A percentile compares a stretch with the other conserved stretches of the same genome.
Conservation (phyloP, 2,888 invertebrate species). For the Cryptocheilus praepositus region DNA sequence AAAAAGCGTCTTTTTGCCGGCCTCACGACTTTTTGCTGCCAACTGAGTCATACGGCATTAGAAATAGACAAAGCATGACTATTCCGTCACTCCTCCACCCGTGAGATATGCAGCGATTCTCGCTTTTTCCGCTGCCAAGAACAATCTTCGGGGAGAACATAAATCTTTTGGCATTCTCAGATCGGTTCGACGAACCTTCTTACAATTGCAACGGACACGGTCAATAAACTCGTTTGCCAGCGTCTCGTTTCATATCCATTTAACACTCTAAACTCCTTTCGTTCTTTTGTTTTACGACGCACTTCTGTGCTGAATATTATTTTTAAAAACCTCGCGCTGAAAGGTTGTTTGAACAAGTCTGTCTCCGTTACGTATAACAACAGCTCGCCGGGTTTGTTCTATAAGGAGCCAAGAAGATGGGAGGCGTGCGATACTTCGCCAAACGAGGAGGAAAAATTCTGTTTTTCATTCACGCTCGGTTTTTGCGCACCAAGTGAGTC, state of each 20-base stretch:
- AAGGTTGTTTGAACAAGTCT: not conserved
- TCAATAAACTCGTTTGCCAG: not conserved
- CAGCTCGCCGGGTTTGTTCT: constrained; percentile 14
- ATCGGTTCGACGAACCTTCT: constrained; percentile 9
- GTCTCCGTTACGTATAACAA: not conserved
- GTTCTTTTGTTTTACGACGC: too few relatives aligned
- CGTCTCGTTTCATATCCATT: not conserved
- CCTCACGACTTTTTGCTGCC: constrained; percentile 48
- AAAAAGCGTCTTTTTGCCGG: constrained; percentile 66
- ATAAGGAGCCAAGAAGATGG: constrained; percentile 32
- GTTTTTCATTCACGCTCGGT: constrained; percentile 52
- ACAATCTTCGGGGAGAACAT: not conserved
- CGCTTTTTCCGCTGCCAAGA: too few relatives aligned
- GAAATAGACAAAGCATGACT: constrained; percentile 29
- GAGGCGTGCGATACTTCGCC: constrained; percentile 33
- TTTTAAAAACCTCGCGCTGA: too few relatives aligned
- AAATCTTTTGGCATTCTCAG: constrained; percentile 9
- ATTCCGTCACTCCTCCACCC: not conserved
- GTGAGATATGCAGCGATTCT: not conserved
- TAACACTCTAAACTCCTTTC: too few relatives aligned
- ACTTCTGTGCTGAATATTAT: too few relatives aligned
- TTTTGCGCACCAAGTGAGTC: constrained; percentile 59
- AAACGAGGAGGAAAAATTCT: constrained; percentile 40
- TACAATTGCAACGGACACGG: not conserved
- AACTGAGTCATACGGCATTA: constrained; percentile 66